Conservation (phyloP, 2,797 vertebrate genomes). For the Hyperoplus lanceolatus region DNA sequence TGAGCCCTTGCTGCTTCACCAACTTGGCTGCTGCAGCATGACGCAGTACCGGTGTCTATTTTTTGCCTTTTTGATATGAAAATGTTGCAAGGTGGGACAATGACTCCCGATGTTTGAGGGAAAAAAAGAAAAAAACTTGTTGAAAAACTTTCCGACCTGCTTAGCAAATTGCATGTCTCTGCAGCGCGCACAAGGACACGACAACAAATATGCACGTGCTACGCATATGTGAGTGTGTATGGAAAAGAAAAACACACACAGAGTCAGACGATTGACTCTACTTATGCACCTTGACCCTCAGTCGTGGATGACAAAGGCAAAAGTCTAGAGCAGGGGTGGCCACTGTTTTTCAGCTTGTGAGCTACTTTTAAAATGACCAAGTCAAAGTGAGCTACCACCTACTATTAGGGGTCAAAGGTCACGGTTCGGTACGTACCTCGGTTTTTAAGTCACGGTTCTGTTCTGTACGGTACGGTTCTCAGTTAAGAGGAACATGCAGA, state of each 20-base stretch:
- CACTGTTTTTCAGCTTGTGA: no score
- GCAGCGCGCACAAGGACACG: conserved; percentile 10
- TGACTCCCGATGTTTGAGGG: conserved; percentile 11
- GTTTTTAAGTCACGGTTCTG: no score
- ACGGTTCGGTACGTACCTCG: no score
- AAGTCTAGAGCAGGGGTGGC: conserved; percentile 17
- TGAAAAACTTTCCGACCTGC: conserved; percentile 37
- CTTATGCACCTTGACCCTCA: conserved; percentile 49
- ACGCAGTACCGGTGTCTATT: neutral
- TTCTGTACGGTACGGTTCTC: no score
- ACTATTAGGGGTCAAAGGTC: no score
- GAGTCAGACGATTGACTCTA: conserved; percentile 15
- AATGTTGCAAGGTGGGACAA: conserved; percentile 16
- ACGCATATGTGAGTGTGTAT: neutral
- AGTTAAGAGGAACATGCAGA: no score
- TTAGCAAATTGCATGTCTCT: conserved; percentile 35
- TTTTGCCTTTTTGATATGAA: conserved; percentile 24
- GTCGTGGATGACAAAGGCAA: conserved; percentile 32
- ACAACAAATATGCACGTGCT: neutral
- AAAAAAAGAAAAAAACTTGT: conserved; percentile 32
- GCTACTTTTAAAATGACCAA: no score
- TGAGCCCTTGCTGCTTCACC: neutral
- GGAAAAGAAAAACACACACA: neutral
- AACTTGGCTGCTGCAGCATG: conserved; percentile 3
- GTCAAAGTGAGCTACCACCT: no score